Conservation (phyloP, 2,797 vertebrate species). For the Crocidura indochinensis region DNA sequence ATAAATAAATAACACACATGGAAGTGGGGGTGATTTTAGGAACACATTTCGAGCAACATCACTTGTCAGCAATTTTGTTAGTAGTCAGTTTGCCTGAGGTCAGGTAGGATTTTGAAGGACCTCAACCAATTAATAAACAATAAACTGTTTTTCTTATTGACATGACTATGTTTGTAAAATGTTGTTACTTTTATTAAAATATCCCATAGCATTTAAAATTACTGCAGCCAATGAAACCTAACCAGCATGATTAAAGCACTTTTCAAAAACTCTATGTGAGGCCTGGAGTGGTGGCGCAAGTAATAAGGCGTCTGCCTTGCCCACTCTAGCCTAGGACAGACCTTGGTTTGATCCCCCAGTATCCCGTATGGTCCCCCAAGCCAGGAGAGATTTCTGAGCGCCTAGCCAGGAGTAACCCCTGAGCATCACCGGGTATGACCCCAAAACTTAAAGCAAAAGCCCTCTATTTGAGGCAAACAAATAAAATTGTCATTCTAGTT, state of each 20-base stretch:
- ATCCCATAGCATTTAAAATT: constrained; percentile 34
- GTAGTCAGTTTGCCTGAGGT: constrained; percentile 10
- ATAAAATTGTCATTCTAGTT: neutral
- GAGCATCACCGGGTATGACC: too few species aligned
- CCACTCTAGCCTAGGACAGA: too few species aligned
- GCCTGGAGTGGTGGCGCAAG: neutral
- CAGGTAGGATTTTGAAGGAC: constrained; percentile 12
- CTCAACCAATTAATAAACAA: constrained; percentile 26
- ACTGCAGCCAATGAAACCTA: neutral
- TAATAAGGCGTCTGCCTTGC: too few species aligned
- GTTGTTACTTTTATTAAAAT: constrained; percentile 45
- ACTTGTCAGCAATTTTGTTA: neutral
- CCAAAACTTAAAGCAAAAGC: too few species aligned
- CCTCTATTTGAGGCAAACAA: neutral
- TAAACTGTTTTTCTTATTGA: constrained; percentile 5
- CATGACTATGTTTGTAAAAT: constrained; percentile 49
- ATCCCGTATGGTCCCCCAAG: too few species aligned
- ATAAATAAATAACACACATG: neutral
- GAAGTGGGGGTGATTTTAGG: neutral
- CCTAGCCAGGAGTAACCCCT: too few species aligned
- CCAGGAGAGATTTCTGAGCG: too few species aligned
- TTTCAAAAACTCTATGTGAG: neutral
- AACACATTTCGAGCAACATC: neutral
- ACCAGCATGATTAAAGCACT: constrained; percentile 11
- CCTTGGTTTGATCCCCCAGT: too few species aligned